phyloP scores from a whole-genome alignment of 92 coral and sea anemone genomes.

The Palythoa heliodiscus region DNA sequence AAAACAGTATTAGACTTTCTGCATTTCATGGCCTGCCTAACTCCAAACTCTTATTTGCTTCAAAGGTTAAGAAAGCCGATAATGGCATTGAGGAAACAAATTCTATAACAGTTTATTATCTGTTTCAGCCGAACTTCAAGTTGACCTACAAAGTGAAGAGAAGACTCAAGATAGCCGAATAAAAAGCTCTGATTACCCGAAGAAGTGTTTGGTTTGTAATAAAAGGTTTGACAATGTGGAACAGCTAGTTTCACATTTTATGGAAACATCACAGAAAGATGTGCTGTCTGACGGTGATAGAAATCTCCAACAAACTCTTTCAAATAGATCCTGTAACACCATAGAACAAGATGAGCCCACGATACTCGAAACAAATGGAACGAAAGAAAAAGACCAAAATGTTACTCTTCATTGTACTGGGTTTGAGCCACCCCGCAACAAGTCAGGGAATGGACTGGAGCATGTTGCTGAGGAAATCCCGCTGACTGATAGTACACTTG shows the following conservation, averaged over 20 bases:
- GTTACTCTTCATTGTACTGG: background rate
- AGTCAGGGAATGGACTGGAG: background rate
- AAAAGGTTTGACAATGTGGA: background rate
- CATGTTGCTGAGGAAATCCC: background rate
- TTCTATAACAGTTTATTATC: background rate
- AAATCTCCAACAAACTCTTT: background rate
- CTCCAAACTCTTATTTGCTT: too few relatives aligned
- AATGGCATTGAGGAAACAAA: background rate
- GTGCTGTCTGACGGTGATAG: background rate
- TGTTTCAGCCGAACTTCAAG: background rate
- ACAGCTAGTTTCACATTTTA: conserved; percentile 31
- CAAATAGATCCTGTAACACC: background rate
- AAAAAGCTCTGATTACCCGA: background rate
- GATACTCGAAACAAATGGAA: background rate
- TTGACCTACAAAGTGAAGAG: background rate
- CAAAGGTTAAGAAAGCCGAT: too few relatives aligned
- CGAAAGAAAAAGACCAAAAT: too few relatives aligned
- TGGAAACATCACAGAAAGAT: conserved; percentile 2
- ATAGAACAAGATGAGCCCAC: background rate
- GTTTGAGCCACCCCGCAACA: background rate
- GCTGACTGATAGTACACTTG: background rate
- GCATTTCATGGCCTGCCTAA: too few relatives aligned
- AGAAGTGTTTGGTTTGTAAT: conserved; percentile 35
- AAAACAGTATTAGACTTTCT: too few relatives aligned
- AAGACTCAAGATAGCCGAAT: background rate